phyloP scores from a whole-genome alignment of 2,113 vertebrate genomes.

The Sinocyclocheilus rhinocerous region DNA sequence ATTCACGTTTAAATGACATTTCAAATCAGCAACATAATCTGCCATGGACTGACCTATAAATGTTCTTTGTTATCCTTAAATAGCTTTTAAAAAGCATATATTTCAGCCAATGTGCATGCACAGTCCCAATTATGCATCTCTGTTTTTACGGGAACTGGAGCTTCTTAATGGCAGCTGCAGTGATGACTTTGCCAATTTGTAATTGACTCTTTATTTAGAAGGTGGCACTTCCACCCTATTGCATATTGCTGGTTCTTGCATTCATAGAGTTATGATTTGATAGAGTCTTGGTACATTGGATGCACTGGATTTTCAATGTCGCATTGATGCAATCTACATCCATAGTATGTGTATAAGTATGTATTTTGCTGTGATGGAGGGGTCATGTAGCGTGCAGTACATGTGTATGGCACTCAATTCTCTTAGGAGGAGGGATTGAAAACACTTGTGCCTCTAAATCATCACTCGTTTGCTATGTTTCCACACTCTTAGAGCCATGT shows the following conservation, averaged over 20 bases:
- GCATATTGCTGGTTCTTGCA: not conserved
- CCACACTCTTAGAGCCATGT: not conserved
- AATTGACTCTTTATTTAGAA: not conserved
- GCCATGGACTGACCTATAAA: not conserved
- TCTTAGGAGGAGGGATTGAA: not conserved
- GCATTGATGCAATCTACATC: not conserved
- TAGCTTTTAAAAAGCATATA: not conserved
- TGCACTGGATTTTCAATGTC: not conserved
- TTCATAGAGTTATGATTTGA: not conserved
- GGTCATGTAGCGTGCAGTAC: too few species aligned
- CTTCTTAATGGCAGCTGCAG: not conserved
- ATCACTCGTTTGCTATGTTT: not conserved
- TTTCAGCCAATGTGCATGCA: not conserved
- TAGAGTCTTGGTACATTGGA: too few species aligned
- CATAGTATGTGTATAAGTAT: not conserved
- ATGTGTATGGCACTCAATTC: not conserved
- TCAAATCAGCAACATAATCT: not conserved
- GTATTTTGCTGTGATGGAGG: not conserved
- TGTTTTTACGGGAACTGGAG: not conserved
- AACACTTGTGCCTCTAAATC: slow-evolving; percentile 37
- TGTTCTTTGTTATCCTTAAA: not conserved
- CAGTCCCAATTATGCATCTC: not conserved
- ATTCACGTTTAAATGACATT: not conserved
- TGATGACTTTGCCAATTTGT: not conserved
- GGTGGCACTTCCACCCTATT: not conserved